These are phyloP conservation scores for Himalopsyche anomala DNA, from an alignment of 2,888 invertebrate genomes.

Conservation along the genomic window DNA sequence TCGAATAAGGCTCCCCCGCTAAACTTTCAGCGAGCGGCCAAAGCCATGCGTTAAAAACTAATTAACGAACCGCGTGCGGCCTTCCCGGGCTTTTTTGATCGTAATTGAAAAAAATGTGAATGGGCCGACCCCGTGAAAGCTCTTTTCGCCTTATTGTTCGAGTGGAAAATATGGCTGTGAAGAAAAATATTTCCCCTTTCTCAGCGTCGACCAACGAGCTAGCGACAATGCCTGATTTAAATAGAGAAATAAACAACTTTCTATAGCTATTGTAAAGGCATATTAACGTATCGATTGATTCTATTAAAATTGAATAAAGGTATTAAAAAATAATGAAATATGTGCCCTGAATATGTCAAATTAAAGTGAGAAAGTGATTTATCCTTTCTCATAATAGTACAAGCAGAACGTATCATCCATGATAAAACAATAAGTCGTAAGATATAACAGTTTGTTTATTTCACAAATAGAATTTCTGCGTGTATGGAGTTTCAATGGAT, in stretches of 20 bases:
- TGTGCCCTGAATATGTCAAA: not conserved
- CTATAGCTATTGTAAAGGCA: not conserved
- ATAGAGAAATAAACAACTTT: conserved; percentile 38
- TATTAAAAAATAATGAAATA: not conserved
- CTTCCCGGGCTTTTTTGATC: conserved; percentile 47
- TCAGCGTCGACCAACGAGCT: conserved; percentile 1
- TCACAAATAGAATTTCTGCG: no score
- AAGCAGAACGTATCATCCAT: no score
- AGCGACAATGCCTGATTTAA: conserved; percentile 36
- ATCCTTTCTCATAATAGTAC: no score
- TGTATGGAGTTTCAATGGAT: no score
- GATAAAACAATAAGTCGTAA: no score
- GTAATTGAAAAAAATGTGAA: conserved; percentile 56
- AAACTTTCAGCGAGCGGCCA: conserved; percentile 43
- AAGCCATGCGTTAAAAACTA: conserved; percentile 57
- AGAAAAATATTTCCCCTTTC: conserved; percentile 55
- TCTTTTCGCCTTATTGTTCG: conserved; percentile 49
- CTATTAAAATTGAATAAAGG: conserved; percentile 13
- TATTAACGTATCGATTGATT: conserved; percentile 17
- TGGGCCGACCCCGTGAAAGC: conserved; percentile 27
- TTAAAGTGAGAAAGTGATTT: not conserved
- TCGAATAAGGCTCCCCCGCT: conserved; percentile 41
- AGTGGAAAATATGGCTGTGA: conserved; percentile 47
- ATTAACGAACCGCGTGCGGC: conserved; percentile 56
- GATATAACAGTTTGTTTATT: no score